phyloP scores from a whole-genome alignment of 2,888 invertebrate species.

The Bedellia somnulentella region DNA sequence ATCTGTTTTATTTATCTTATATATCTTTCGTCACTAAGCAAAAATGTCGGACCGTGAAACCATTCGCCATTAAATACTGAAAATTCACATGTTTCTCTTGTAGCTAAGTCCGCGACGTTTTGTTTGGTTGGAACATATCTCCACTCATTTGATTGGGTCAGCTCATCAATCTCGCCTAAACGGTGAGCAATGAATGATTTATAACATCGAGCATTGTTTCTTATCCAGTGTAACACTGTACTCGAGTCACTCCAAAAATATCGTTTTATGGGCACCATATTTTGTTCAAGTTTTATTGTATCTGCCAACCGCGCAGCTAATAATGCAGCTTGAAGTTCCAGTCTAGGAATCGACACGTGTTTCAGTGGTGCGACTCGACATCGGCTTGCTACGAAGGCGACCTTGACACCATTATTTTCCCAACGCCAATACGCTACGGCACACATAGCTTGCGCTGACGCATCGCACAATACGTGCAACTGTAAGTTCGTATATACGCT shows the following conservation, averaged over 20 bases:
- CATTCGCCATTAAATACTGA: not conserved
- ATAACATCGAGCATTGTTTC: not conserved
- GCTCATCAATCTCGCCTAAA: not conserved
- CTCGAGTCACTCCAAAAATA: not conserved
- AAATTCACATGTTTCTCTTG: not conserved
- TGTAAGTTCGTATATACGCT: too few relatives aligned
- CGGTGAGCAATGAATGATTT: constrained; percentile 1
- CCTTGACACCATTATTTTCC: not conserved
- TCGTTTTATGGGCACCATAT: too few relatives aligned
- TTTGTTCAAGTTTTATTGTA: not conserved
- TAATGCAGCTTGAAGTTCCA: constrained; percentile 1
- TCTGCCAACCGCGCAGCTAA: not conserved
- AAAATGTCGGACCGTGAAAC: not conserved
- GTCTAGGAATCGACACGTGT: not conserved
- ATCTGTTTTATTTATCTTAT: not conserved
- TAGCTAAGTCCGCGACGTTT: constrained; percentile 1
- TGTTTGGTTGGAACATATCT: not conserved
- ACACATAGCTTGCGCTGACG: not conserved
- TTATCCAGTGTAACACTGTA: not conserved
- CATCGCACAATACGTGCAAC: not conserved
- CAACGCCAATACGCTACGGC: not conserved
- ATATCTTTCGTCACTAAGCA: not conserved
- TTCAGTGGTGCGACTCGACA: constrained; percentile 1
- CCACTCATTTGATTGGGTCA: not conserved
- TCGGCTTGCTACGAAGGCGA: constrained; percentile 1